Base-by-base conservation (phyloP, 2,797 vertebrate species). In the Enteromius argenteus region DNA sequence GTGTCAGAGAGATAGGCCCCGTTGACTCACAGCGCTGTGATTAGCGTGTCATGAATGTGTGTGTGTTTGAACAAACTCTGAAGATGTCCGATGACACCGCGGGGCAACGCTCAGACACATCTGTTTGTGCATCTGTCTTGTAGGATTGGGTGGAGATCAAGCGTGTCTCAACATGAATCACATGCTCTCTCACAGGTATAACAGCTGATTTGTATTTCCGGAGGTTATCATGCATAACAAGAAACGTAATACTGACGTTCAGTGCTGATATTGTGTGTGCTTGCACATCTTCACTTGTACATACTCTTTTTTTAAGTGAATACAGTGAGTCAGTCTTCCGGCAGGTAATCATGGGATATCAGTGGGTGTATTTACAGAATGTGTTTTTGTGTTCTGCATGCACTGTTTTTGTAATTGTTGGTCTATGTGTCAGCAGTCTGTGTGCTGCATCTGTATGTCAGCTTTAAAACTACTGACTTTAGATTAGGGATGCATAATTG, bases 1-100 rank as follows among this genome's bases (percentile, higher is more conserved):
- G 90, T 76, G 66, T 68, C 46, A n/a, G 68, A 53, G 42, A 72
- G 89, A 93, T 88, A 90, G 84, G 88, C 87, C 90, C 89, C 90
- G 27, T 88, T 85, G 89, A 90, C 85, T 87, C 80, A 86, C 88
- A 87, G 86, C 87, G 88, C 89, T 88, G 86, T 87, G 89, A 68
- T 74, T 80, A 79, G 74, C 44, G 56, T 37, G 30, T 73, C 21
- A 82, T 86, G 87, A 30, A n/a, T 60, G 42, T 27, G 39, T 27
- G n/a, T 69, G 73, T 68, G 44, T 42, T 71, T 60, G 73, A 30
- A 37, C 80, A 58, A 21, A 15, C 39, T 78, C 58, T 5, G 14
- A 37, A 7, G 7, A 30, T 1, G 37, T 58, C 64, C 5, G 13
- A 76, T 81, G 81, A 79, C 85, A 89, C 86, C 14, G 75, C 0